Base-by-base conservation (phyloP, 2,113 vertebrate species). In the Anhinga anhinga region DNA sequence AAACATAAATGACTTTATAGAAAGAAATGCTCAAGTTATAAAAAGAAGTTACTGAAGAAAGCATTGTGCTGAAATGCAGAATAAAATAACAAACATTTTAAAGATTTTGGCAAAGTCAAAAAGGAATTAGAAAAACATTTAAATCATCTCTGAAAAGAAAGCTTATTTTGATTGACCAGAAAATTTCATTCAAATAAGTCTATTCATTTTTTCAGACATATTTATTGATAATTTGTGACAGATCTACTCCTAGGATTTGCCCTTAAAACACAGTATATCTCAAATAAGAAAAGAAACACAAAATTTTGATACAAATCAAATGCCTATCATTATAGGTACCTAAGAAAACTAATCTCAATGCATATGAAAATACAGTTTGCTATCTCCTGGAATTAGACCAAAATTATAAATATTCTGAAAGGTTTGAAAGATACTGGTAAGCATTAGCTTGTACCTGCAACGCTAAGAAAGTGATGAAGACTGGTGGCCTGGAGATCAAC, bases 361-460 rank as follows among this genome's bases (percentile, higher is more conserved):
- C 15, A 11, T 52, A n/a, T 11, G 10, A 76, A 82, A 63, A 59
- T 32, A 30, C 1, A 38, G 2, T 62, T 82, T 74, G 3, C 11
- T n/a, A 0, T 67, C 11, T 69, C 85, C 38, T 71, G 18, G 12
- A 82, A 40, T 70, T 56, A 70, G 23, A 59, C 4, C 11, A 80
- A 93, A 61, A 0, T 36, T 58, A 5, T 2, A 6, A 82, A 10
- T 15, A 58, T 66, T 82, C 16, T 44, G 59, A 66, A 84, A 82
- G 3, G 1, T 40, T 42, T 85, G 55, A 87, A 90, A 78, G 21
- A 29, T 20, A 29, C 4, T 42, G 7, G 14, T 49, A 58, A 38
- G 7, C 19, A 19, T 62, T 49, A 56, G 2, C 18, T 83, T 82
- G 14, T 58, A 67, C 21, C 1, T 2, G 15, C 0, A 1, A n/a